Percentiles rank a stretch among this genome's conserved stretches.
Conservation (phyloP, 2,113 vertebrate genomes). For the Cervus canadensis region DNA sequence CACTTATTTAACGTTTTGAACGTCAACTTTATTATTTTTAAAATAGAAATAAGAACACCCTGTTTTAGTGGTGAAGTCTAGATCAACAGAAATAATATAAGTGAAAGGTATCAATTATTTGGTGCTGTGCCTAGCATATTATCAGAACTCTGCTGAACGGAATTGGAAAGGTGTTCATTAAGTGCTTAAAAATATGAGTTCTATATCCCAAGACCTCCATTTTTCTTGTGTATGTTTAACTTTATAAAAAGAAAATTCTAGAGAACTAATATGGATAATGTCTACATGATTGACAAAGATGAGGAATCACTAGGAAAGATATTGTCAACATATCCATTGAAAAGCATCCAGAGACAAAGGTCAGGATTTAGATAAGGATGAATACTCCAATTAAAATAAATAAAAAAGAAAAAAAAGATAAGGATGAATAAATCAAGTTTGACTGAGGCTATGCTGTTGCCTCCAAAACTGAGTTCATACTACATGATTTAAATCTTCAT, state of each 20-base stretch:
- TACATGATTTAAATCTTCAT: neutral
- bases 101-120: neutral
- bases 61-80: neutral
- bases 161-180: neutral
- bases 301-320: neutral
- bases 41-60: conserved; percentile 9
- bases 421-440: neutral
- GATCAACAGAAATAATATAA: conserved; percentile 6
- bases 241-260: neutral
- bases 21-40: neutral
- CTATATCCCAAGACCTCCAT: neutral
- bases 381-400: neutral
- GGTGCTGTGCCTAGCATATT: neutral
- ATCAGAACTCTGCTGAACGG: neutral
- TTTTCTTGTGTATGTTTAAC: neutral
- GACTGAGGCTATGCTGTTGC: neutral
- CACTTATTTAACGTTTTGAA: neutral
- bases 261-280: neutral
- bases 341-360: neutral
- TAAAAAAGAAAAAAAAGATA: neutral
- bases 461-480: neutral
- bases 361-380: neutral
- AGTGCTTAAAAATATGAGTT: neutral
- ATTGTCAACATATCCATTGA: neutral
- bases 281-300: neutral